Percentiles rank a stretch among this genome's conserved stretches.
Evolutionary conservation across 2,113 vertebrate genomes (phyloP).

Genomic region (Osmerus mordax): DNA sequence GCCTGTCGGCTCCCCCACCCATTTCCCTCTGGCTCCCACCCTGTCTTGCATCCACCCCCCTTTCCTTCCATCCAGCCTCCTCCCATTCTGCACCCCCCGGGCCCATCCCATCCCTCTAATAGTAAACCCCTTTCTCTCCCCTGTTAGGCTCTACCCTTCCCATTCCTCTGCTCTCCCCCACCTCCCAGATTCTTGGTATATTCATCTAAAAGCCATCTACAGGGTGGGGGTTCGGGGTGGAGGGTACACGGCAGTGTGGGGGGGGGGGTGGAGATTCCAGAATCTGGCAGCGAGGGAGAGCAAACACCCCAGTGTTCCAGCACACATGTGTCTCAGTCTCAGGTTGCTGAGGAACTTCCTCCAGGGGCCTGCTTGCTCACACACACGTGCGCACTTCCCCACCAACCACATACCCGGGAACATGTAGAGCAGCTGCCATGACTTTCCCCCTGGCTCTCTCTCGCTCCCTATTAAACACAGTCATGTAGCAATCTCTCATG

Average conservation of each 20-base stretch:
- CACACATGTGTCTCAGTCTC: slow-evolving; percentile 27
- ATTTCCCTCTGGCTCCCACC: slow-evolving; percentile 3
- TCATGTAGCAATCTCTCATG: background rate
- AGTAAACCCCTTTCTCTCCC: background rate
- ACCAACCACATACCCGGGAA: background rate
- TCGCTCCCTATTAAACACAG: background rate
- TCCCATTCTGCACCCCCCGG: background rate
- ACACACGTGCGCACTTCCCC: background rate
- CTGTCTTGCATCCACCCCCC: background rate
- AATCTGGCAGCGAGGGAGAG: slow-evolving; percentile 14
- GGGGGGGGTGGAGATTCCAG: background rate
- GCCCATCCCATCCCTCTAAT: no score
- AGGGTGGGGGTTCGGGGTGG: no score
- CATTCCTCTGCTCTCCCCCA: background rate
- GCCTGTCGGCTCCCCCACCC: background rate
- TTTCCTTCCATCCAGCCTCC: background rate
- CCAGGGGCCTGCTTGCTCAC: background rate
- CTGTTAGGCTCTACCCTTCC: background rate
- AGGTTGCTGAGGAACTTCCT: slow-evolving; percentile 39
- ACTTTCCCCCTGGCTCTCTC: background rate
- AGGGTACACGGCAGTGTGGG: background rate
- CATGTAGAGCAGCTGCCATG: slow-evolving; percentile 3
- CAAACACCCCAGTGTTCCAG: slow-evolving; percentile 26
- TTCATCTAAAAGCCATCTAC: background rate
- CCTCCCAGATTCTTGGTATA: background rate